These are phyloP conservation scores for Galago senegalensis DNA, from an alignment of 2,797 vertebrate genomes.

Conservation along the genomic window DNA sequence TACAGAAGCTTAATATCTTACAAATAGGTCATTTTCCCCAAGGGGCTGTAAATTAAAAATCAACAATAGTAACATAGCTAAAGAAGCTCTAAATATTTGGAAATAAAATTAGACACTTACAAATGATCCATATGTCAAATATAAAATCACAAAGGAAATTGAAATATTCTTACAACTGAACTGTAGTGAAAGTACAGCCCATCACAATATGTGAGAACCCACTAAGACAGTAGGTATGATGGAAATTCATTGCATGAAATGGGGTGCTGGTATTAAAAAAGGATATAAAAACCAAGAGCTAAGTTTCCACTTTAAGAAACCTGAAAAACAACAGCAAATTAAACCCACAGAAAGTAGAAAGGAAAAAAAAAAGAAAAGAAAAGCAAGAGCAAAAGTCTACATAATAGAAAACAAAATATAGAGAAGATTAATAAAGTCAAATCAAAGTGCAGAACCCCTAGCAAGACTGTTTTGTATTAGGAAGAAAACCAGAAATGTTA, in stretches of 20 bases:
- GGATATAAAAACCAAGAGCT: not conserved
- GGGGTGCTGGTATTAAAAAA: not conserved
- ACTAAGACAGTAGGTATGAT: not conserved
- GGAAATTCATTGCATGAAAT: not conserved
- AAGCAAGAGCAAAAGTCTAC: not conserved
- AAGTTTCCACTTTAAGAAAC: not conserved
- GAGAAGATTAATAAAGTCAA: not conserved
- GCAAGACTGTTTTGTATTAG: not conserved
- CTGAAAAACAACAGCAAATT: not conserved
- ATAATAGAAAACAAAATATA: not conserved
- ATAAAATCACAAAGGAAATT: not conserved
- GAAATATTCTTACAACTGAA: not conserved
- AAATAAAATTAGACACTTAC: not conserved
- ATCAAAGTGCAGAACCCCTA: not conserved
- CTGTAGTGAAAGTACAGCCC: not conserved
- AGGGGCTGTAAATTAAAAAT: not conserved
- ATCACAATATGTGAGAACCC: not conserved
- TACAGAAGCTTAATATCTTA: not conserved
- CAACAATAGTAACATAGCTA: not conserved
- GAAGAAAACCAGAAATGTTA: not conserved
- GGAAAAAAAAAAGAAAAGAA: not conserved
- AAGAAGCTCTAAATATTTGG: not conserved
- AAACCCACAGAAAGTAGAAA: not conserved
- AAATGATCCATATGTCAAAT: not conserved
- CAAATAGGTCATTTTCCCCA: not conserved